Evolutionary conservation across 1,140 invertebrate genomes (phyloP), one percentile per base, ranked within the genome.

Genomic region (Heliconius hewitsoni): DNA sequence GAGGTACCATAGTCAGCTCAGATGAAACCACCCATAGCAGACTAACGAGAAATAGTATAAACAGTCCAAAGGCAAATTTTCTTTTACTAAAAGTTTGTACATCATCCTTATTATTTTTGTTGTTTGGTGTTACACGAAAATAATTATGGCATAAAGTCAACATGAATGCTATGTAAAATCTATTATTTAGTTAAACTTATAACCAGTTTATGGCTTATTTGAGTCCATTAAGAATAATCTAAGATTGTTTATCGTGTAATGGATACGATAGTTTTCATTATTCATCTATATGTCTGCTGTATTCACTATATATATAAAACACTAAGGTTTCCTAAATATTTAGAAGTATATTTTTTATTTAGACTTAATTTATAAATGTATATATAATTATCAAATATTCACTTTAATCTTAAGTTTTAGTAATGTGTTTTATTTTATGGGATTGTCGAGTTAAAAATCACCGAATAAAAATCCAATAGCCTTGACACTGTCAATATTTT

Each of bases 81-180:
- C 87, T 90, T 82, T 89, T 91, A 82, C 90, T 91, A 79, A 86
- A 86, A 77, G 87, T 87, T 78, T 87, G 89, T 11, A 75, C 83
- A 80, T 84, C 90, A 89, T 93, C 90, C 83, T 92, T 92, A 79
- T 76, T 86, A 78, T 89, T 93, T 84, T 94, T 93, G 81, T 90
- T 91, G 80, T 87, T 91, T 78, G 87, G 79, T 37, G 86, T 85
- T 71, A 94, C 90, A 76, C 88, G 85, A 87, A 93, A 94, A 83
- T 93, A 94, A 82, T 94, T 93, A 87, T 94, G 93, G 86, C 91
- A 93, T 85, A 94, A 86, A 90, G 90, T 92, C 90, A 94, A 93
- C 93, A 94, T 94, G 82, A 91, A 92, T 88, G 84, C 81, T 81
- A 87, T 73, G 85, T 82, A 84, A 73, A 76, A 75, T 46, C 60